Conservation (phyloP, 1,140 invertebrate genomes). For the Calliopsis andreniformis region DNA sequence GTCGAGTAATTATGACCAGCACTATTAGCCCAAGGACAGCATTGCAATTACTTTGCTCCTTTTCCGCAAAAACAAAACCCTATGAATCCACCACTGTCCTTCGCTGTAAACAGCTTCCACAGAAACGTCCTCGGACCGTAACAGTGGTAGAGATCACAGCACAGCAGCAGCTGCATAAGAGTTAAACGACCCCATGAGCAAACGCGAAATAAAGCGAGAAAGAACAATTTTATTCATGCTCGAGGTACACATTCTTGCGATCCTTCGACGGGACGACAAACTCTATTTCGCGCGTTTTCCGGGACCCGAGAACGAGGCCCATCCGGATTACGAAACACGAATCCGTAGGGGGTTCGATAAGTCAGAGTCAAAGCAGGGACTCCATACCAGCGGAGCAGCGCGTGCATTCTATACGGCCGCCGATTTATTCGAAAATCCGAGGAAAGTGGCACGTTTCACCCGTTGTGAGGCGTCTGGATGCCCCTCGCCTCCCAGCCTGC, state of each 20-base stretch:
- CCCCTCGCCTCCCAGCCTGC: constrained; percentile 18
- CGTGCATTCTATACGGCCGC: constrained; percentile 27
- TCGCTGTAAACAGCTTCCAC: no score
- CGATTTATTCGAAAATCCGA: constrained; percentile 70
- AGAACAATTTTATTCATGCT: constrained; percentile 18
- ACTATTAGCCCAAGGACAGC: no score
- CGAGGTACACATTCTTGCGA: constrained; percentile 6
- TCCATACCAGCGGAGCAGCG: constrained; percentile 53
- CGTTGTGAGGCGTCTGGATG: constrained; percentile 59
- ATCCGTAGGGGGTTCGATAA: constrained; percentile 38
- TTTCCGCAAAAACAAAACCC: no score
- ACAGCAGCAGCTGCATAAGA: no score
- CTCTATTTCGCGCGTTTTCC: constrained; percentile 42
- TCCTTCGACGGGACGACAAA: constrained; percentile 40
- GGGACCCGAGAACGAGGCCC: constrained; percentile 38
- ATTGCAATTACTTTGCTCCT: no score
- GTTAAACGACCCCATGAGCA: background rate
- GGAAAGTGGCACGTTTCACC: constrained; percentile 68
- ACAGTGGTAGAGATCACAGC: no score
- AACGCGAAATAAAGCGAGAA: constrained; percentile 12
- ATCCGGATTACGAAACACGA: constrained; percentile 62
- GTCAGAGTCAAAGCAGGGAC: constrained; percentile 57
- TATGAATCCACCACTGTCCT: no score
- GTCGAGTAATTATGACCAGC: no score
- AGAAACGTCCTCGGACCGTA: no score